These are phyloP conservation scores for Rhimphoctona megacephalus DNA, from an alignment of 2,888 invertebrate species.

Conservation along the genomic window DNA sequence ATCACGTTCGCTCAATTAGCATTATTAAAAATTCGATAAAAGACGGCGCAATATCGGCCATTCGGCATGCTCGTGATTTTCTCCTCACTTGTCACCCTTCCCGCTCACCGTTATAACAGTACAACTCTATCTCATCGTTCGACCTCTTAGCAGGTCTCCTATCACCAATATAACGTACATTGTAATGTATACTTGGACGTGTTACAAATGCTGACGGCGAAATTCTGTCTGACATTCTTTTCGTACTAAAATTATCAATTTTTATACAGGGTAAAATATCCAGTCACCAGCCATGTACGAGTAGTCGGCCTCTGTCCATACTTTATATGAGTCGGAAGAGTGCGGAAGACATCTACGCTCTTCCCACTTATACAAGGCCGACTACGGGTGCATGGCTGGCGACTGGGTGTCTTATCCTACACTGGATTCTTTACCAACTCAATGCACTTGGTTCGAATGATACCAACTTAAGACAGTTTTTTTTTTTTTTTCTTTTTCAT, in stretches of 20 bases:
- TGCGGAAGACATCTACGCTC: too few species aligned
- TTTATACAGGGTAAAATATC: not conserved
- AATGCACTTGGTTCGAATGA: not conserved
- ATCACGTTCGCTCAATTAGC: slow-evolving; percentile 49
- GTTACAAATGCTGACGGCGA: not conserved
- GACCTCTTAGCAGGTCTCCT: slow-evolving; percentile 35
- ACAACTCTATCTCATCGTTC: slow-evolving; percentile 20
- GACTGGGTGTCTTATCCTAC: not conserved
- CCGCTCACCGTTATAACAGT: not conserved
- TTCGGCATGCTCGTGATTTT: slow-evolving; percentile 59
- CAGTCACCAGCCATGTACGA: too few species aligned
- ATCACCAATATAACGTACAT: slow-evolving; percentile 50
- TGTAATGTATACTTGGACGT: slow-evolving; percentile 14
- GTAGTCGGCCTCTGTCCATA: too few species aligned
- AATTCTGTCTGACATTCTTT: not conserved
- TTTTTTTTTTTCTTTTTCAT: too few species aligned
- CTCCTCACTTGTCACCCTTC: slow-evolving; percentile 1
- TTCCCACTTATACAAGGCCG: too few species aligned
- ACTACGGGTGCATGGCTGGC: too few species aligned
- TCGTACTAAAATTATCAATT: not conserved
- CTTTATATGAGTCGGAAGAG: too few species aligned
- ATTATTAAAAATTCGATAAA: slow-evolving; percentile 54
- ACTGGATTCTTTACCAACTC: not conserved
- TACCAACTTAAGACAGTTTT: too few species aligned
- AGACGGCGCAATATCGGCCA: slow-evolving; percentile 63